Conservation (phyloP, 2,888 invertebrate genomes). For the Mechanitis messenoides region DNA sequence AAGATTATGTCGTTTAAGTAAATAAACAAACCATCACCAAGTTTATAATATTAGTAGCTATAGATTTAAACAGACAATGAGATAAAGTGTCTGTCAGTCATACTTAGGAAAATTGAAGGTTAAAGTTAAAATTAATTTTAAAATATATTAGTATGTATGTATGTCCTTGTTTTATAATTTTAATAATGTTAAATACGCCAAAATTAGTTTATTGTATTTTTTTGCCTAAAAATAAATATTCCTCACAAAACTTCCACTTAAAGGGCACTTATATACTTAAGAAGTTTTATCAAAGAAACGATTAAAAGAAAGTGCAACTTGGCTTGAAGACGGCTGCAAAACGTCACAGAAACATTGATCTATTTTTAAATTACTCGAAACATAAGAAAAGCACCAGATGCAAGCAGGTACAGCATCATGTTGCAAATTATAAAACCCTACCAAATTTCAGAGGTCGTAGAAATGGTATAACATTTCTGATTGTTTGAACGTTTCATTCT, state of each 20-base stretch:
- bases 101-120: too few relatives aligned
- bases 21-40: too few relatives aligned
- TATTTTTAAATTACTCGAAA: constrained; percentile 56
- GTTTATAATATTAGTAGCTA: too few relatives aligned
- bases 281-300: constrained; percentile 17
- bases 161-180: too few relatives aligned
- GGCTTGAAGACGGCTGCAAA: constrained; percentile 29
- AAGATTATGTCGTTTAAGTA: too few relatives aligned
- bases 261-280: constrained; percentile 14
- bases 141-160: too few relatives aligned
- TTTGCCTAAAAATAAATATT: too few relatives aligned
- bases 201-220: too few relatives aligned
- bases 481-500: constrained; percentile 32
- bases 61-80: too few relatives aligned
- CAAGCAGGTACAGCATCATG: constrained; percentile 70
- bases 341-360: constrained; percentile 37
- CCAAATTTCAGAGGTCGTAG: constrained; percentile 33
- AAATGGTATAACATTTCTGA: neutral
- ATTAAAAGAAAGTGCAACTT: constrained; percentile 23
- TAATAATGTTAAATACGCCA: too few relatives aligned
- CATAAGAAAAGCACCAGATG: constrained; percentile 69
- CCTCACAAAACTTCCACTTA: neutral
- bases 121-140: too few relatives aligned
- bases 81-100: too few relatives aligned
- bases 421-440: constrained; percentile 59